These are phyloP conservation scores for Cavia porcellus DNA, from an alignment of 2,113 vertebrate genomes.

Conservation along the genomic window DNA sequence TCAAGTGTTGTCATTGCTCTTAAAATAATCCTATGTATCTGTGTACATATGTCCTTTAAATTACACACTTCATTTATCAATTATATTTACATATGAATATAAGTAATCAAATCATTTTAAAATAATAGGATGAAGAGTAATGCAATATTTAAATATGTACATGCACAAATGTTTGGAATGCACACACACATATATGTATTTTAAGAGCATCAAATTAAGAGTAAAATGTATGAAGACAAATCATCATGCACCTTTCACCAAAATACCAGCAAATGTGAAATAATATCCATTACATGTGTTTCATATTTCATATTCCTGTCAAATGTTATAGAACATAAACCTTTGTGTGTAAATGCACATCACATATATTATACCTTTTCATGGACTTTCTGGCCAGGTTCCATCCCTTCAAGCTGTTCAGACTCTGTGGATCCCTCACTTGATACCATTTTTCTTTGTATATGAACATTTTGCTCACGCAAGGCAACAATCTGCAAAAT, in stretches of 20 bases:
- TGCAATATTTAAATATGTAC: neutral
- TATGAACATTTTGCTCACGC: conserved; percentile 98
- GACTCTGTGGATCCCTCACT: conserved; percentile 93
- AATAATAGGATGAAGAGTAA: conserved; percentile 30
- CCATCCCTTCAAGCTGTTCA: conserved; percentile 94
- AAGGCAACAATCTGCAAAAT: conserved; percentile 95
- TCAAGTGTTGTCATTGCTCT: neutral
- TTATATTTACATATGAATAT: neutral
- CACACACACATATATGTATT: neutral
- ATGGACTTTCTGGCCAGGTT: conserved; percentile 95
- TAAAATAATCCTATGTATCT: neutral
- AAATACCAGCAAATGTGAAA: neutral
- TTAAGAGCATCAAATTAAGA: conserved; percentile 21
- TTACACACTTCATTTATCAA: neutral
- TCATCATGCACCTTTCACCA: neutral
- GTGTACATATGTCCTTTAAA: neutral
- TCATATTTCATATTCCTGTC: neutral
- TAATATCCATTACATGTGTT: neutral
- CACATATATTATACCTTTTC: conserved; percentile 91
- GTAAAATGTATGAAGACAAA: neutral
- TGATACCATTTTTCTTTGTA: conserved; percentile 97
- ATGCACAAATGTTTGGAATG: neutral
- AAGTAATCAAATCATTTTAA: neutral
- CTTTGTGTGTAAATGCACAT: neutral
- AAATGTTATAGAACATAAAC: neutral